Base-by-base conservation (phyloP, 2,888 invertebrate species). In the Crepidodera aurea region DNA sequence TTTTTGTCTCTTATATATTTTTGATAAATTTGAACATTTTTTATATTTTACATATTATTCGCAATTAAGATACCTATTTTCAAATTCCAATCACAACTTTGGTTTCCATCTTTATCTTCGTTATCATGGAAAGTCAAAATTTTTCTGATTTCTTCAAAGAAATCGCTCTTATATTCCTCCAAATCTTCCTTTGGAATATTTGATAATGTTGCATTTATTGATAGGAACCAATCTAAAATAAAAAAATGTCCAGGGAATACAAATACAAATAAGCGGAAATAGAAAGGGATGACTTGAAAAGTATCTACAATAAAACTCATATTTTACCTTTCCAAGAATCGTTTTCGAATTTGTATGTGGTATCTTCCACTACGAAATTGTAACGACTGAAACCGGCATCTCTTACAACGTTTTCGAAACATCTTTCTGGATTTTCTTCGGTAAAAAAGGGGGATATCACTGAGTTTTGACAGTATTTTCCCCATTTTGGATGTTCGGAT, bases 401-500 rank as follows among this genome's bases (percentile, higher is more conserved):
- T 8, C 10, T 1, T 2, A 29, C 2, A 8, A 1, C 10, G 1
- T 29, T 4, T 10, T 29, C 7, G 10, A 6, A 29, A 10, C 6
- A 8, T 8, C 8, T 10, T 29, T 29, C 10, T 10, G 29, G 29
- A 29, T 29, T 2, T 1, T 2, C 2, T 29, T 29, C 22, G 6
- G 22, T 8, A 8, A 4, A 8, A 29, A 6, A 29, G 6, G 29
- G 7, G 3, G 6, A 6, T 29, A 8, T 2, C 10, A 29, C 10
- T 29, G 7, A 2, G 3, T 50, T 18, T 8, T 50, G 27, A 15
- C 29, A 27, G 16, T 50, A 50, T 18, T 50, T 16, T 18, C 10
- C 15, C 50, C 50, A 50, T 18, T 32, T 50, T 32, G 15, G 16
- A 18, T 50, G 32, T 18, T 29, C 29, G 6, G 15, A 50, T 7